Evolutionary conservation across 2,113 vertebrate genomes (phyloP), one percentile per base, ranked within the genome.

Genomic region (Terrapene triunguis): DNA sequence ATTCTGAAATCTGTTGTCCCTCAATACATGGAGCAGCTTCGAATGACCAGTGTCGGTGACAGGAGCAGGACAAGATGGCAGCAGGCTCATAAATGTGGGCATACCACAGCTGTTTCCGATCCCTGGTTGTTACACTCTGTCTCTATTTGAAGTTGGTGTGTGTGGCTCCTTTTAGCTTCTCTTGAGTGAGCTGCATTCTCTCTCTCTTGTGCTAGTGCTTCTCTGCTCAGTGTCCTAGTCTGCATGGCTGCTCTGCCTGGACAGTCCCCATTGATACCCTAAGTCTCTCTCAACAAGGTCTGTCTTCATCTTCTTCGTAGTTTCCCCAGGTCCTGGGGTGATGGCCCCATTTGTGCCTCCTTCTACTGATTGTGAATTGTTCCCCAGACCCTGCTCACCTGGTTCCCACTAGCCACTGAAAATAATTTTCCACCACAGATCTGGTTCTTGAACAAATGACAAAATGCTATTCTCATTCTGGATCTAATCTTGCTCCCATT

Each of bases 271-370:
- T 29, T 59, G 11, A 59, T 59, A 29, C 27, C 12, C 10, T 59
- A 32, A 32, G 57, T 32, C 27, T 32, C 12, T 27, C 57, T 59
- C 57, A 59, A 6, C 57, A 12, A 59, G 57, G 57, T 59, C 57
- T 59, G 27, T 59, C 27, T 59, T 59, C 57, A 59, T 8, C 57
- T 27, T 13, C 27, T 29, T 4, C 27, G 0, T 1, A 59, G 79
- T 5, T 35, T 50, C 21, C 8, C 22, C 1, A 44, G 14, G 6
- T 27, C 27, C 57, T 82, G 80, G 11, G 5, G 2, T n/a, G 62
- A 29, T 59, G 27, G 29, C 57, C 57, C 24, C 27, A 59, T 7
- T 6, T 1, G 2, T 19, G 1, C 1, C 19, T 4, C 4, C 17
- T 35, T 24, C 89, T 84, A 47, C 9, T 35, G 62, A 74, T 9